Conservation (phyloP, 2,888 invertebrate genomes). For the Philopedon plagiatum region DNA sequence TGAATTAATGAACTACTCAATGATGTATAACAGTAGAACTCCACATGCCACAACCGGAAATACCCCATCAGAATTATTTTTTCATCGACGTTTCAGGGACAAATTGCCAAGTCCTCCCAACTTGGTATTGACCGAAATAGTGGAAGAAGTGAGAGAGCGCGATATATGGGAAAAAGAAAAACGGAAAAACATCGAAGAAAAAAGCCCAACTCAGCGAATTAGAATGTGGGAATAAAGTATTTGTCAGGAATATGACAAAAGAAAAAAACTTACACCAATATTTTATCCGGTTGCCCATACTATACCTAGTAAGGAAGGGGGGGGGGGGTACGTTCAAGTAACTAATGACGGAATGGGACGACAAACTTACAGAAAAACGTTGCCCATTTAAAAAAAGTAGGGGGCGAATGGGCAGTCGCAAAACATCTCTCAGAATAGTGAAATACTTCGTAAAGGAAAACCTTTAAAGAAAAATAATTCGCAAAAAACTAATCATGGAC, state of each 20-base stretch:
- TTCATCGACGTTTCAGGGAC: conserved; percentile 31
- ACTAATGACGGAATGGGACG: no score
- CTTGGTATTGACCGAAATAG: neutral
- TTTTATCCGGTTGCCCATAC: conserved; percentile 29
- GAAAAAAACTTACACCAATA: conserved; percentile 5
- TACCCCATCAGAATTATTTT: conserved; percentile 40
- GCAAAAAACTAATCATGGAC: no score
- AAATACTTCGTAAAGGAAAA: no score
- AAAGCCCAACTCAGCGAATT: conserved; percentile 27
- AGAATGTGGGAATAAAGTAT: conserved; percentile 42
- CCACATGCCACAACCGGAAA: conserved; percentile 55
- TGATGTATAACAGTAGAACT: conserved; percentile 54
- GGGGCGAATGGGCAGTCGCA: no score
- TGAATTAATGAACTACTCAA: conserved; percentile 51
- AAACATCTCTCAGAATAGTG: no score
- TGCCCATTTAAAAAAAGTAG: no score
- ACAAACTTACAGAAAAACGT: no score
- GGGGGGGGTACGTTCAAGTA: no score
- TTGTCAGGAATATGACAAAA: conserved; percentile 33
- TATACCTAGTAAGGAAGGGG: no score
- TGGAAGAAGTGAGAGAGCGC: conserved; percentile 15
- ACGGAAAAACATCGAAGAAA: conserved; percentile 41
- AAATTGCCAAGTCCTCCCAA: conserved; percentile 17
- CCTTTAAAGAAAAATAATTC: no score
- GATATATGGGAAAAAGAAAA: conserved; percentile 35